Conservation (phyloP, 2,888 invertebrate genomes). For the Coecobrya sp. region DNA sequence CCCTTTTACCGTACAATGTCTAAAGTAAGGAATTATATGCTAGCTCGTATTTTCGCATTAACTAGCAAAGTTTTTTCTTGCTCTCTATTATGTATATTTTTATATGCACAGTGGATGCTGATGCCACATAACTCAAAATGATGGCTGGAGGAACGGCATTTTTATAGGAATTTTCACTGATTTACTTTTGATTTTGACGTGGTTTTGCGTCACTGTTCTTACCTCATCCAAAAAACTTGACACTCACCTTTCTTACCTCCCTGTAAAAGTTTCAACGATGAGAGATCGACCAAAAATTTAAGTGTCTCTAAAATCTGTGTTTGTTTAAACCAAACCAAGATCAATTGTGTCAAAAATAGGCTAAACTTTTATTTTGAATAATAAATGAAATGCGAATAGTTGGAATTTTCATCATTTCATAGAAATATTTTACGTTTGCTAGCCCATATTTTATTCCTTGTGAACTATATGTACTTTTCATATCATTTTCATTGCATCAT, state of each 20-base stretch:
- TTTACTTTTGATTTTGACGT: constrained; percentile 52
- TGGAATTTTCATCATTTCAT: neutral
- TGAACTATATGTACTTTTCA: no score
- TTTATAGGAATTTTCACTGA: neutral
- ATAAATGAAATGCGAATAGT: neutral
- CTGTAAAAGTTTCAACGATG: neutral
- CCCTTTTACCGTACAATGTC: neutral
- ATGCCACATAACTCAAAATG: neutral
- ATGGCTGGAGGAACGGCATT: neutral
- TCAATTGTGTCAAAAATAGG: no score
- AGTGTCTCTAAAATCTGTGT: no score
- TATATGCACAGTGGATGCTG: neutral
- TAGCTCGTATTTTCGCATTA: neutral
- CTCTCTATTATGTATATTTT: neutral
- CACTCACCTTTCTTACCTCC: neutral
- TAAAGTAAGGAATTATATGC: no score
- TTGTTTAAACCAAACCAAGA: no score
- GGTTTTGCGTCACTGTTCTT: no score
- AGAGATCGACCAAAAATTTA: neutral
- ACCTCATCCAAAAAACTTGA: neutral
- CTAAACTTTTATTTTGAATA: no score
- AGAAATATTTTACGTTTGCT: no score
- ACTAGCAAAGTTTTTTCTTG: neutral
- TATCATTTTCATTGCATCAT: neutral
- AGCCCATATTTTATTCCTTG: neutral